Evolutionary conservation across 2,888 invertebrate species (phyloP).

Genomic region (Corythucha ciliata): DNA sequence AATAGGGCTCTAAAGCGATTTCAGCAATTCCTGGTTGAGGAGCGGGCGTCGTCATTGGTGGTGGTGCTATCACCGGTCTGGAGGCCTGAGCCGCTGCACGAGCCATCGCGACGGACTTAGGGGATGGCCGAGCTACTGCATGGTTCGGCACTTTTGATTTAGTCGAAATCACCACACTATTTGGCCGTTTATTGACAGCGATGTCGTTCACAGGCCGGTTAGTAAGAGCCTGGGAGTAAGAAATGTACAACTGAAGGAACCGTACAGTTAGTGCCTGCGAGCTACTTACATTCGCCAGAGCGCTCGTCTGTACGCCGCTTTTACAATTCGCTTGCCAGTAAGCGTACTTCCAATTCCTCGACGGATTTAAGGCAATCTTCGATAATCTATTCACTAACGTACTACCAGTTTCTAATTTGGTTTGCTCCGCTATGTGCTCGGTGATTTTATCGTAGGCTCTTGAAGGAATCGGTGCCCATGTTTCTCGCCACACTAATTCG

Average conservation of each 20-base stretch:
- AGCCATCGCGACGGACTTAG: no score
- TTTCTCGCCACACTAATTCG: slow-evolving; percentile 81
- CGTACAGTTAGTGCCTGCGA: no score
- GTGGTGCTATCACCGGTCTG: no score
- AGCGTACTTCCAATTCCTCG: slow-evolving; percentile 52
- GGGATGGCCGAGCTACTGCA: no score
- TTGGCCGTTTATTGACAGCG: no score
- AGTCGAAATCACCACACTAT: not conserved
- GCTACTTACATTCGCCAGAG: not conserved
- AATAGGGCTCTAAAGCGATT: slow-evolving; percentile 51
- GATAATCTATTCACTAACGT: slow-evolving; percentile 43
- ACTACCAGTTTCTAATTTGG: slow-evolving; percentile 36
- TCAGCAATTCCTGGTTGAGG: slow-evolving; percentile 43
- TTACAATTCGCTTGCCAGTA: slow-evolving; percentile 36
- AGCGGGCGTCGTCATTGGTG: slow-evolving; percentile 40
- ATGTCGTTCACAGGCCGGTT: no score
- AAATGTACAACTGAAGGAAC: no score
- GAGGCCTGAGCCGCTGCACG: no score
- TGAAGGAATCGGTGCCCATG: slow-evolving; percentile 66
- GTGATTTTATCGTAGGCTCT: slow-evolving; percentile 75
- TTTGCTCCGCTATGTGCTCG: slow-evolving; percentile 48
- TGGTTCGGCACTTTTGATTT: no score
- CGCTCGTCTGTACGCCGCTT: not conserved
- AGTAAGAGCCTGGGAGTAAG: no score
- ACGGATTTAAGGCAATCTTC: slow-evolving; percentile 53